Evolutionary conservation across 2,888 invertebrate species (phyloP), one percentile per base, ranked within the genome.

Genomic region (Leptothorax acervorum): DNA sequence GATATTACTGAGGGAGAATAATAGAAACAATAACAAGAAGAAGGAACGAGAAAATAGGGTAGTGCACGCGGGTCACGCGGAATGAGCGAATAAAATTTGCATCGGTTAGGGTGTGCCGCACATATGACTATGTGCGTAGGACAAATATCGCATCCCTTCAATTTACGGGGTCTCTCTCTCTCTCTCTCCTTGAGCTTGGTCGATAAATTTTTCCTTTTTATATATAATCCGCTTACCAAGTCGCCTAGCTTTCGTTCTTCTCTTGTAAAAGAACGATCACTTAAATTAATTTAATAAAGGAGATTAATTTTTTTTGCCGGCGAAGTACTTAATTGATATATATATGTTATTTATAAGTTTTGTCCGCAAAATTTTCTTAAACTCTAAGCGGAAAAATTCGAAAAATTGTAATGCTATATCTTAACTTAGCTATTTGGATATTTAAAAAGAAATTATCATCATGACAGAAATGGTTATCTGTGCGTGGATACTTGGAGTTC

Each of bases 81-180:
- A 70, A 63, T 48, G 35, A 75, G 5, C 45, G n/a, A 63, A 75
- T 63, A 48, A 62, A 75, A 75, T 75, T 75, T 48, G 23, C 48
- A 75, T 75, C 6, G 45, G 8, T 4, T 12, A n/a, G 3, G 2
- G 18, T 8, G 18, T 42, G 57, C 6, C 31, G n/a, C n/a, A 60
- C 3, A 0, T 11, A 60, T 28, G 18, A 8, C 42, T 9, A 18
- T 23, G 39, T 28, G 35, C 35, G 35, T 35, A 35, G 35, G 35
- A 74, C 8, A 42, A 74, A 74, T 42, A 31, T 74, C 45, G 12
- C 3, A 48, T 63, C 15, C 63, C 3, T 45, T 74, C 9, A 18
- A 62, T 74, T 75, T 75, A 63, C 4, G 18, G 12, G 31, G 9
- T 48, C 4, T 9, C 12, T n/a, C 3, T 23, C 23, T 23, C 23